phyloP scores from a whole-genome alignment of 1,140 invertebrate species.

The Hypsibius dujardini region DNA sequence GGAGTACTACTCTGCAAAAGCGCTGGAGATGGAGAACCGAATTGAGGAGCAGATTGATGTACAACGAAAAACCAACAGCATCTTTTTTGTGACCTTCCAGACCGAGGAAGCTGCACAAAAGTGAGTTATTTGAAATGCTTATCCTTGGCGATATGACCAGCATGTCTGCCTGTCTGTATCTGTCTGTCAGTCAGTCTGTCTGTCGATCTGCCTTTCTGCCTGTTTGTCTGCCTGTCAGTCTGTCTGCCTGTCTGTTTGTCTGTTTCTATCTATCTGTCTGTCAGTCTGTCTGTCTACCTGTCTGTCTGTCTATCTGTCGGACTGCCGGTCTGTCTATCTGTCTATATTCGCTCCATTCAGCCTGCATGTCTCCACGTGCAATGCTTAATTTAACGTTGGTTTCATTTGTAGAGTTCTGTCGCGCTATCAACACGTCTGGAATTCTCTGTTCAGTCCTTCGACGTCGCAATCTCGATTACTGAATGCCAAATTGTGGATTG shows the following conservation, averaged over 20 bases:
- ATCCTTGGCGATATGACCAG: too few relatives aligned
- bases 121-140: slow-evolving; percentile 1
- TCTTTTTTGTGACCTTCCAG: slow-evolving; percentile 8
- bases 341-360: too few relatives aligned
- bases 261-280: too few relatives aligned
- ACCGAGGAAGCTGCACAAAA: not conserved
- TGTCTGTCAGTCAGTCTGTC: too few relatives aligned
- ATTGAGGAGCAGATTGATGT: slow-evolving; percentile 6
- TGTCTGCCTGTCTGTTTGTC: too few relatives aligned
- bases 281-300: too few relatives aligned
- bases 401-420: not conserved
- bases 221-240: too few relatives aligned
- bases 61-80: not conserved
- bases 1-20: not conserved
- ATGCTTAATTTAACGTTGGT: not conserved
- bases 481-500: not conserved
- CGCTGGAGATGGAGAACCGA: not conserved
- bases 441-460: not conserved
- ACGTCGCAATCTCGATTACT: not conserved
- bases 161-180: too few relatives aligned
- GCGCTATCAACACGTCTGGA: not conserved
- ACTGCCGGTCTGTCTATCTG: too few relatives aligned
- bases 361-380: too few relatives aligned
- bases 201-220: too few relatives aligned
- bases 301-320: too few relatives aligned